These are phyloP conservation scores for Thalpophila matura DNA, from an alignment of 2,888 invertebrate species.

Conservation along the genomic window DNA sequence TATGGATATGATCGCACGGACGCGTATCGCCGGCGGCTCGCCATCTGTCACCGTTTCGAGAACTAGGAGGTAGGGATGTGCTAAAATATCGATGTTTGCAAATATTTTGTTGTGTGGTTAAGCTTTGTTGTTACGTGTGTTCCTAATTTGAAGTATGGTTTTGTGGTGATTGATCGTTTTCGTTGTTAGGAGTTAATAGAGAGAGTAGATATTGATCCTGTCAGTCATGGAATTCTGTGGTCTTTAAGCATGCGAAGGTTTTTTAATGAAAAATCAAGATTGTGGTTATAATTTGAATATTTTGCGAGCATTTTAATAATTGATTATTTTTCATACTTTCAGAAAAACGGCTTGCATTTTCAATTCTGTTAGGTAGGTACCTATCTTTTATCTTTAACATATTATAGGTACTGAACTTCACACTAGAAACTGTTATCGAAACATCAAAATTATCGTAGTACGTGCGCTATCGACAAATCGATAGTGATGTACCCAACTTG, in stretches of 20 bases:
- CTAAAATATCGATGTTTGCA: slow-evolving; percentile 25
- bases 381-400: no score
- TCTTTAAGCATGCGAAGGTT: background rate
- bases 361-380: no score
- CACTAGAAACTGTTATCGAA: no score
- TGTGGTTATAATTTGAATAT: no score
- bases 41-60: slow-evolving; percentile 80
- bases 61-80: slow-evolving; percentile 49
- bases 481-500: slow-evolving; percentile 47
- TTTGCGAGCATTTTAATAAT: no score
- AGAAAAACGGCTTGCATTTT: no score
- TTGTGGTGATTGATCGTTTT: background rate
- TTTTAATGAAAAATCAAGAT: no score
- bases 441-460: no score
- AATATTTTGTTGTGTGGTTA: slow-evolving; percentile 9
- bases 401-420: background rate
- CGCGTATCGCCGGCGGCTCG: slow-evolving; percentile 68
- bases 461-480: slow-evolving; percentile 15
- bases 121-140: background rate
- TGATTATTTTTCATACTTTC: no score
- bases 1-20: slow-evolving; percentile 63
- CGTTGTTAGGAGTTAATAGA: no score
- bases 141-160: background rate
- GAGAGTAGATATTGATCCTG: no score
- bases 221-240: background rate